A percentile compares a stretch with the other conserved stretches of the same genome.
Conservation (phyloP, 2,888 invertebrate genomes). For the Acrocyrtus sp. region DNA sequence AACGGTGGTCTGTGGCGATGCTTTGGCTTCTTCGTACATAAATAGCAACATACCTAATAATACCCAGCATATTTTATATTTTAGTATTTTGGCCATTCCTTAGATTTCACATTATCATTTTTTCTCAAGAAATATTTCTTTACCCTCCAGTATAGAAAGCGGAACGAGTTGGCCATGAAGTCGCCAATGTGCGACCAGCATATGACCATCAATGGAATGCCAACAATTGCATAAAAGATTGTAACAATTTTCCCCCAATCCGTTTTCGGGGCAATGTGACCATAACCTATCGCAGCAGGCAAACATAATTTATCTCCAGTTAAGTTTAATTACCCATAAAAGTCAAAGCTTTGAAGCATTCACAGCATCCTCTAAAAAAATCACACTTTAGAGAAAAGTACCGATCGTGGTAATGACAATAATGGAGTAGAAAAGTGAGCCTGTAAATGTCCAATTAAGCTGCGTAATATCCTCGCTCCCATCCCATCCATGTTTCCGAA, state of each 20-base stretch:
- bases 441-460: slow-evolving; percentile 86
- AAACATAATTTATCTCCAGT: slow-evolving; percentile 46
- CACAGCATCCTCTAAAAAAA: not conserved
- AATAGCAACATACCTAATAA: slow-evolving; percentile 85
- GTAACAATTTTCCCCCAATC: slow-evolving; percentile 93
- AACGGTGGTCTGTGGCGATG: slow-evolving; percentile 63
- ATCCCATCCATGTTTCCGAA: slow-evolving; percentile 89
- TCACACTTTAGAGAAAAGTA: slow-evolving; percentile 65
- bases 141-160: slow-evolving; percentile 87
- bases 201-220: slow-evolving; percentile 93
- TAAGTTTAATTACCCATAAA: not conserved
- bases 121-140: no score
- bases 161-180: slow-evolving; percentile 92
- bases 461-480: slow-evolving; percentile 73
- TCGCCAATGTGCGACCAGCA: slow-evolving; percentile 90
- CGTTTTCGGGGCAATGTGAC: slow-evolving; percentile 94
- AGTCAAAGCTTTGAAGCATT: not conserved
- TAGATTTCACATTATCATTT: not conserved
- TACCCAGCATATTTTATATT: no score
- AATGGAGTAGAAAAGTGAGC: slow-evolving; percentile 93
- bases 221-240: slow-evolving; percentile 94
- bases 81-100: no score
- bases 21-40: slow-evolving; percentile 83
- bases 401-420: slow-evolving; percentile 97
- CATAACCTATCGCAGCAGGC: slow-evolving; percentile 92